Base-by-base conservation (phyloP, 2,888 invertebrate species). In the Folsomia manolachei region DNA sequence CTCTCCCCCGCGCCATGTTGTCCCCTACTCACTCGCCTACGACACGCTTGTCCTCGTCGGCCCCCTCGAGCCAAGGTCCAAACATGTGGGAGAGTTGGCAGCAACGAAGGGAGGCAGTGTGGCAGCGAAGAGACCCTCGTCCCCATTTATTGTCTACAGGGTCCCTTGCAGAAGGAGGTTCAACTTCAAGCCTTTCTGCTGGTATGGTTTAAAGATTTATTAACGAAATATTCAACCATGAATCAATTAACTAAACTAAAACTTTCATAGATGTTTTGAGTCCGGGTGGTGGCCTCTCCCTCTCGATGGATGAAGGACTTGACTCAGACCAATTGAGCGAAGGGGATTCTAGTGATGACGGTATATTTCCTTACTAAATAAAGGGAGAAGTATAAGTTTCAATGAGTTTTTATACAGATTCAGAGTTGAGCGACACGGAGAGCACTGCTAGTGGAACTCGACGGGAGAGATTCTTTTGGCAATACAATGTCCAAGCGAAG, bases 401-500 rank as follows among this genome's bases (percentile, higher is more conserved):
- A n/a, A n/a, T n/a, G n/a, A n/a, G n/a, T n/a, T n/a, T n/a, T n/a
- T n/a, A n/a, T 24, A 70, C 69, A 81, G 81, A 81, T 27, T 80
- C 81, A 1, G 81, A 81, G 51, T 76, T 79, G 39, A 80, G 80
- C 74, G 81, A 81, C 69, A 80, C 81, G 0, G 81, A 81, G 27
- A 81, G 81, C 66, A 81, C 79, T 66, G 78, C 75, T 27, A 72
- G 77, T 67, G 79, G 77, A 25, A 71, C 76, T n/a, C 73, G 80
- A 23, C 71, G 81, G 14, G 94, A 95, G 82, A 88, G 91, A 75
- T 97, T 88, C 85, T 97, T 98, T 84, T 98, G 98, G 97, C 97
- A 97, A 84, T 98, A 98, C 84, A 98, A 98, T 86, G 95, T 97
- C 0, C 97, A 97, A 85, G 93, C 97, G 1, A 96, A 98, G 85